Percentiles rank a stretch among this genome's conserved stretches.
Evolutionary conservation across 2,113 vertebrate species (phyloP).

Genomic region (Thomomys bottae): DNA sequence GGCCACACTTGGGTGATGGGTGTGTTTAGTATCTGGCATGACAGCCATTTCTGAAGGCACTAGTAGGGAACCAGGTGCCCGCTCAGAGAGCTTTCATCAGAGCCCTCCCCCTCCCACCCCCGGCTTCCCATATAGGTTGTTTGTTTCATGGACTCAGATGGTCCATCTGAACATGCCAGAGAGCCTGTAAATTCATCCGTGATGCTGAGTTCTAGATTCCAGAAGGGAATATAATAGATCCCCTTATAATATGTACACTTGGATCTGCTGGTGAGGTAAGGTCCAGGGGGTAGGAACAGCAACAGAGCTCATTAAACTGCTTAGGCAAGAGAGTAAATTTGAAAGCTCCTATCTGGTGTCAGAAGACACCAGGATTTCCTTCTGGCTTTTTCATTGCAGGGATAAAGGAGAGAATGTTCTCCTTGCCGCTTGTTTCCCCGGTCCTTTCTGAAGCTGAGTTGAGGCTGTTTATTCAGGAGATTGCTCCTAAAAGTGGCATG

Average conservation of each 20-base stretch:
- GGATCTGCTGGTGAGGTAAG: background rate
- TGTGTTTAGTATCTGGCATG: background rate
- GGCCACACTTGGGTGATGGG: background rate
- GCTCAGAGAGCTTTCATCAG: background rate
- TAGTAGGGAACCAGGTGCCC: background rate
- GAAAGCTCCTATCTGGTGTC: background rate
- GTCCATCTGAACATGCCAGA: background rate
- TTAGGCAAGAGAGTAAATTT: background rate
- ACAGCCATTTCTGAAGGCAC: background rate
- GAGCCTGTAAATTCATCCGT: background rate
- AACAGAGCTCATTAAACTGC: background rate
- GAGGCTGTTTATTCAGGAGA: background rate
- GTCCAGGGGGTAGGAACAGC: background rate
- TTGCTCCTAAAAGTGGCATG: background rate
- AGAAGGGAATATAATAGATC: background rate
- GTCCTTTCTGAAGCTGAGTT: background rate
- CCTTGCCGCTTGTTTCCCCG: background rate
- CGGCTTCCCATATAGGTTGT: rapidly evolving
- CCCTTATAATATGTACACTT: background rate
- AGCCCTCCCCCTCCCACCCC: too few relatives aligned
- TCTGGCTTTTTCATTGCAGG: background rate
- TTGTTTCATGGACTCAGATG: background rate
- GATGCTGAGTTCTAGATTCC: background rate
- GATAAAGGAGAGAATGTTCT: background rate
- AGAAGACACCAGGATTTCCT: background rate